Percentiles rank a stretch among this genome's conserved stretches.
Evolutionary conservation across 2,888 invertebrate species (phyloP).

Genomic region (Tricholauxania praeusta): DNA sequence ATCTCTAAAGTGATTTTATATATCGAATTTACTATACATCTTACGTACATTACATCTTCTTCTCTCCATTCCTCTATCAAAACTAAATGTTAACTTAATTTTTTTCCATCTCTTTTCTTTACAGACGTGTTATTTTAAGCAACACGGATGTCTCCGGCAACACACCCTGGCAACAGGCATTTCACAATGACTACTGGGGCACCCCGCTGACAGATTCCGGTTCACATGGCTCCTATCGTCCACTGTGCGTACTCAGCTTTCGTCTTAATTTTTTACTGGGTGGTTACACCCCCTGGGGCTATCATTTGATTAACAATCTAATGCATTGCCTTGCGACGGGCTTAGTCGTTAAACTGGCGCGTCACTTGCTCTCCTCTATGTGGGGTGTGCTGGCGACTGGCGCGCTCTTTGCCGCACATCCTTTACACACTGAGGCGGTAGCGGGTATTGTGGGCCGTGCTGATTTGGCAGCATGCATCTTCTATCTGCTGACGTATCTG

Average conservation of each 20-base stretch:
- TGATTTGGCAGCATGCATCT: constrained; percentile 91
- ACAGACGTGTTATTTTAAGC: constrained; percentile 94
- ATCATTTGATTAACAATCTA: constrained; percentile 87
- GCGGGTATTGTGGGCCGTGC: constrained; percentile 96
- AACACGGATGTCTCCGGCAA: constrained; percentile 92
- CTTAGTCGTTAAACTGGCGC: constrained; percentile 83
- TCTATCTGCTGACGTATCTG: constrained; percentile 89
- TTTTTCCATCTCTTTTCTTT: constrained; percentile 60
- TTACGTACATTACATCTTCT: too few species aligned
- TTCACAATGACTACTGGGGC: constrained; percentile 98
- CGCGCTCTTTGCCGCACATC: constrained; percentile 92
- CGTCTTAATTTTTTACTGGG: constrained; percentile 84
- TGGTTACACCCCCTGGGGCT: constrained; percentile 84
- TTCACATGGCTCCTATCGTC: constrained; percentile 97
- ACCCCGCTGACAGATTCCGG: constrained; percentile 92
- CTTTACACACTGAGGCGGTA: constrained; percentile 96
- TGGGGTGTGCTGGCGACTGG: constrained; percentile 83
- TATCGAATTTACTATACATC: too few species aligned
- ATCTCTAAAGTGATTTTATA: too few species aligned
- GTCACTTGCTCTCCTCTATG: constrained; percentile 76
- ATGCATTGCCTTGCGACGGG: constrained; percentile 88
- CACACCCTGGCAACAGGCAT: constrained; percentile 84
- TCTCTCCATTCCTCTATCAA: neutral
- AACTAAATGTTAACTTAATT: constrained; percentile 4
- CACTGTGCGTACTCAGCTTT: constrained; percentile 90